phyloP scores from a whole-genome alignment of 2,888 invertebrate species.

The Pristionchus mayeri region DNA sequence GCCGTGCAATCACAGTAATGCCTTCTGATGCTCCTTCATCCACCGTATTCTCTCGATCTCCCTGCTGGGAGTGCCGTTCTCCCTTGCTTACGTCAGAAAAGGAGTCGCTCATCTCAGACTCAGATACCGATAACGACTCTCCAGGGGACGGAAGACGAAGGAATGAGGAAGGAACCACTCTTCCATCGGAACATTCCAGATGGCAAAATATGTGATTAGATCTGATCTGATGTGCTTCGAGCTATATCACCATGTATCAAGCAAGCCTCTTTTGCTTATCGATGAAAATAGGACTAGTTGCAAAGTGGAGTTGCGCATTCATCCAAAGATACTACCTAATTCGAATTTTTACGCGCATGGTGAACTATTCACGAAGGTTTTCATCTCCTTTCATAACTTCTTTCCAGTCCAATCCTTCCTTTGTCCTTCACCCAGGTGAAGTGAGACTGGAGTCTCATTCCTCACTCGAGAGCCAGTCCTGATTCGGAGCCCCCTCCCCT shows the following conservation, averaged over 20 bases:
- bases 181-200: no score
- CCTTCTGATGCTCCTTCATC: constrained; percentile 51
- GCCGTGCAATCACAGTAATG: not conserved
- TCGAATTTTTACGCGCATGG: not conserved
- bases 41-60: constrained; percentile 50
- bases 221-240: no score
- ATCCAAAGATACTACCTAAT: no score
- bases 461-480: not conserved
- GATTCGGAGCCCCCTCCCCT: not conserved
- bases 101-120: not conserved
- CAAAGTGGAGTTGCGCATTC: no score
- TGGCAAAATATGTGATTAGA: no score
- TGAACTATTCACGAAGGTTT: not conserved
- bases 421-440: not conserved
- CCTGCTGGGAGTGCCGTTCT: not conserved
- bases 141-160: not conserved
- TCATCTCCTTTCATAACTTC: not conserved
- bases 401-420: not conserved
- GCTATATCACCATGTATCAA: no score
- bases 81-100: not conserved
- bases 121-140: constrained; percentile 26
- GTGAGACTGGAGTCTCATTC: not conserved
- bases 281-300: no score
- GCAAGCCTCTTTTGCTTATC: no score
- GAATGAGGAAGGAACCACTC: not conserved